phyloP scores from a whole-genome alignment of 2,888 invertebrate species.

The Pollenia labialis region DNA sequence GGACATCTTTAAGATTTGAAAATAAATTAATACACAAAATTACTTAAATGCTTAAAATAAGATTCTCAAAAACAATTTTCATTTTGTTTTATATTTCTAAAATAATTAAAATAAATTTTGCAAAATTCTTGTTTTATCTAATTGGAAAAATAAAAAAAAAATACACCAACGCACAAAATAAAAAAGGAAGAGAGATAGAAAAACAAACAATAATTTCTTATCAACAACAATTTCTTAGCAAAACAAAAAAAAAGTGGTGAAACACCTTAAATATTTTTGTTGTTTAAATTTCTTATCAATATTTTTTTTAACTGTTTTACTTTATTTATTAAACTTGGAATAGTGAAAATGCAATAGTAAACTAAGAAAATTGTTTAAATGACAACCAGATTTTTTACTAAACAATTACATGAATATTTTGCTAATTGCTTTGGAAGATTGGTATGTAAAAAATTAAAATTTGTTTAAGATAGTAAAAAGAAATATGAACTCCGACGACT shows the following conservation, averaged over 20 bases:
- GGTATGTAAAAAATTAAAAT: too few relatives aligned
- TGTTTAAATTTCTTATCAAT: conserved; percentile 37
- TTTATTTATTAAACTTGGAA: conserved; percentile 27
- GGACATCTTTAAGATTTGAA: not conserved
- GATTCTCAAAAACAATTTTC: not conserved
- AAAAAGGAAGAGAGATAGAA: not conserved
- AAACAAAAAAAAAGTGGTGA: not conserved
- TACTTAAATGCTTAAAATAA: not conserved
- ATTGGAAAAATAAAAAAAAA: not conserved
- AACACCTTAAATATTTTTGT: conserved; percentile 31
- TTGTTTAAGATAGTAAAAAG: too few relatives aligned
- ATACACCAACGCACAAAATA: not conserved
- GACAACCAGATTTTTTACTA: not conserved
- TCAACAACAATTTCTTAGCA: conserved; percentile 22
- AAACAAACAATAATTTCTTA: conserved; percentile 26
- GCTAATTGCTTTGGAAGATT: not conserved
- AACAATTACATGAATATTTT: not conserved
- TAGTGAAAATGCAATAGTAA: not conserved
- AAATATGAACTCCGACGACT: too few relatives aligned
- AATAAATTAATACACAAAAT: not conserved
- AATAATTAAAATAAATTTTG: not conserved
- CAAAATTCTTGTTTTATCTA: not conserved
- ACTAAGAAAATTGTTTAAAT: not conserved
- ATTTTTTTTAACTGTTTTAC: not conserved
- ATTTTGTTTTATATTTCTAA: too few relatives aligned